phyloP scores from a whole-genome alignment of 2,797 vertebrate species.

The Serranus cabrilla region DNA sequence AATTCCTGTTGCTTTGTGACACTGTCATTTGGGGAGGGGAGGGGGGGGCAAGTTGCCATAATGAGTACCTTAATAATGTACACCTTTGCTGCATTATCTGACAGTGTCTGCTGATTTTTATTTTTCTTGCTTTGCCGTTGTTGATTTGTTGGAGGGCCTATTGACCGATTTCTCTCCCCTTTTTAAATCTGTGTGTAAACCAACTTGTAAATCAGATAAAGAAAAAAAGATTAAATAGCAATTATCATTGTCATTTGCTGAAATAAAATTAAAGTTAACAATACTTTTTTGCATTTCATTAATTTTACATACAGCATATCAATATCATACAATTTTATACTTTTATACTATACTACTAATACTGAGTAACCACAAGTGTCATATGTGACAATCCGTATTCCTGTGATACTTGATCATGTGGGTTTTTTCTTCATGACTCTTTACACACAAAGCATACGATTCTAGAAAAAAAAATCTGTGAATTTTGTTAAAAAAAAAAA shows the following conservation, averaged over 20 bases:
- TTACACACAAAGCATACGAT: too few relatives aligned
- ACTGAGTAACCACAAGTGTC: too few relatives aligned
- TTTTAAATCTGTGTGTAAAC: slow-evolving; percentile 88
- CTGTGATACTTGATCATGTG: too few relatives aligned
- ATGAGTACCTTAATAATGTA: slow-evolving; percentile 25
- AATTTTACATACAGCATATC: slow-evolving; percentile 23
- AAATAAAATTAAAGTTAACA: slow-evolving; percentile 83
- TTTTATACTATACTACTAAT: too few relatives aligned
- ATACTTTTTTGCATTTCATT: slow-evolving; percentile 45
- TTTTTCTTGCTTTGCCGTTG: slow-evolving; percentile 32
- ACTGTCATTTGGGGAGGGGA: slow-evolving; percentile 7
- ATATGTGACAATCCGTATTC: too few relatives aligned
- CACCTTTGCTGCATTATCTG: slow-evolving; percentile 18
- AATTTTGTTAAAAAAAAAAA: too few relatives aligned
- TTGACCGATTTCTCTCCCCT: slow-evolving; percentile 41
- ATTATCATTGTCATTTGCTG: slow-evolving; percentile 82
- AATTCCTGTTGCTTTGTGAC: slow-evolving; percentile 5
- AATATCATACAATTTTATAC: slow-evolving; percentile 27
- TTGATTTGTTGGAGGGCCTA: slow-evolving; percentile 49
- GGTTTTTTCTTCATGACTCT: too few relatives aligned
- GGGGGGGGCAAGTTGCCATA: slow-evolving; percentile 19
- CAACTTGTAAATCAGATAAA: slow-evolving; percentile 91
- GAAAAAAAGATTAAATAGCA: slow-evolving; percentile 84
- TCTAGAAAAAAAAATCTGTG: too few relatives aligned
- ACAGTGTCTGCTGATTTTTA: slow-evolving; percentile 42